Evolutionary conservation across 30 jellyfish, hydroid and myxozoan species (phyloP).

Genomic region (Pseudorhiza aurosa): DNA sequence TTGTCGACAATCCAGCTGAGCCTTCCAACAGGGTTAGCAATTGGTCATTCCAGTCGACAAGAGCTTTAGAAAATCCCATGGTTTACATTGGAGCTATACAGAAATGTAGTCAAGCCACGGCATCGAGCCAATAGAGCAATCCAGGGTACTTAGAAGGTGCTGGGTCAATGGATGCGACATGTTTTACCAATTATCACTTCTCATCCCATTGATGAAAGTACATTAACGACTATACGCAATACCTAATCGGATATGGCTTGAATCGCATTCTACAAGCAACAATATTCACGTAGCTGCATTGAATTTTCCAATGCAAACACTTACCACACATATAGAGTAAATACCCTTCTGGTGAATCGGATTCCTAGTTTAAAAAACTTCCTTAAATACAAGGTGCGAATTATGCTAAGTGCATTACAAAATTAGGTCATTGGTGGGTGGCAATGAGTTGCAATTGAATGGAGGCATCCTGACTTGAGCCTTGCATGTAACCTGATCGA

Average conservation of each 20-base stretch:
- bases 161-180: not conserved
- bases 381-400: not conserved
- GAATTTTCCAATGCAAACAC: not conserved
- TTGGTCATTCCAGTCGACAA: no score
- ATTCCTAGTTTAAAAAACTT: not conserved
- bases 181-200: not conserved
- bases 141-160: no score
- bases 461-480: no score
- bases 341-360: not conserved
- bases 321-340: not conserved
- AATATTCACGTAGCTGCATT: not conserved
- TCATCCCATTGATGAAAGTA: not conserved
- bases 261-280: not conserved
- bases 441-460: no score
- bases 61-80: no score
- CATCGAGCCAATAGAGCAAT: no score
- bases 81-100: no score
- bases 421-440: not conserved
- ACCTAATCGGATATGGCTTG: not conserved
- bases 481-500: no score
- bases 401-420: no score
- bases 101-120: no score
- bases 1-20: no score
- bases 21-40: no score
- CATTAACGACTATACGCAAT: not conserved